Conservation (phyloP, 2,797 vertebrate genomes). For the Pagetopsis macropterus region DNA sequence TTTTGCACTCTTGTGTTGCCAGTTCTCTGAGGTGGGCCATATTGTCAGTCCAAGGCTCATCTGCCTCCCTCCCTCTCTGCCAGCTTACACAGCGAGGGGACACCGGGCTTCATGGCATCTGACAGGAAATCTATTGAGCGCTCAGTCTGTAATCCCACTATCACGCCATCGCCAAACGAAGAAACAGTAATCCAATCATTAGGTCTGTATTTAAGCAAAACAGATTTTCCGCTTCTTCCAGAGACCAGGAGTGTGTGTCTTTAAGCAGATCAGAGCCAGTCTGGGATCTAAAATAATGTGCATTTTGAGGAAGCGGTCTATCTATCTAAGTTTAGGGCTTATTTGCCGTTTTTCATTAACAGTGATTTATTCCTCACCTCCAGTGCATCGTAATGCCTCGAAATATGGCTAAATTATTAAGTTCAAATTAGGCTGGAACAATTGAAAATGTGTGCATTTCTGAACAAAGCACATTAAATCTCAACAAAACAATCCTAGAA, state of each 20-base stretch:
- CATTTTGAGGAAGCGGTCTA: constrained; percentile 16
- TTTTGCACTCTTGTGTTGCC: constrained; percentile 14
- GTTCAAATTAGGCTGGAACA: background rate
- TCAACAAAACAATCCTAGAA: background rate
- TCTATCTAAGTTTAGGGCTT: constrained; percentile 18
- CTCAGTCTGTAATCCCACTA: constrained; percentile 86
- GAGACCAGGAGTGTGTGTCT: constrained; percentile 35
- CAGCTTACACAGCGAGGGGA: constrained; percentile 79
- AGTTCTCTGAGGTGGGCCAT: constrained; percentile 39
- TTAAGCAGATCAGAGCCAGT: constrained; percentile 48
- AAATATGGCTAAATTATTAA: background rate
- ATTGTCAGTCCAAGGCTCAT: constrained; percentile 47
- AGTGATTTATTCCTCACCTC: constrained; percentile 6
- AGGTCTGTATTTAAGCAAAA: constrained; percentile 73
- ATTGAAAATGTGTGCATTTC: background rate
- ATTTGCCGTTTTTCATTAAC: constrained; percentile 25
- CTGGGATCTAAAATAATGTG: constrained; percentile 7
- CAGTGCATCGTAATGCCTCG: constrained; percentile 11
- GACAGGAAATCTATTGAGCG: constrained; percentile 91
- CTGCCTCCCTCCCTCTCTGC: constrained; percentile 55
- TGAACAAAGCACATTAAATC: constrained; percentile 8
- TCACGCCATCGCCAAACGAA: constrained; percentile 84
- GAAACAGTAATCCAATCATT: constrained; percentile 87
- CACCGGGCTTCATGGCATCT: constrained; percentile 86
- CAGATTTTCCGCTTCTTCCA: constrained; percentile 49